Conservation (phyloP, 2,113 vertebrate genomes). For the Haemorhous mexicanus region DNA sequence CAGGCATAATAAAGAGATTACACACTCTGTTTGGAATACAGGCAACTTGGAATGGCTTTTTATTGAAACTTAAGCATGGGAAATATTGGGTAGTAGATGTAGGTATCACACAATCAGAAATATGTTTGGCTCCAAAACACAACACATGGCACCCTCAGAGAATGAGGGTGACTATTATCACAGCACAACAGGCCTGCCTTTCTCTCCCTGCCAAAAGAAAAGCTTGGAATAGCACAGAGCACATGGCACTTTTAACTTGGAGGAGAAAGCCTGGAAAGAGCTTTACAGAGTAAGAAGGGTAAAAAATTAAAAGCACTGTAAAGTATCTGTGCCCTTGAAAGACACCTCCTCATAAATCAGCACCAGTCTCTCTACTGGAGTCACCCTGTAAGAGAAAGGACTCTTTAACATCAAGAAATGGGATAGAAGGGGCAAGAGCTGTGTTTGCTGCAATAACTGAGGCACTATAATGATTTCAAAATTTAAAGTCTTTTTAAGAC, state of each 20-base stretch:
- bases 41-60: slow-evolving; percentile 28
- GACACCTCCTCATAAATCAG: not conserved
- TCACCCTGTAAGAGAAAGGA: not conserved
- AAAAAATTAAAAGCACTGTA: not conserved
- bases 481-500: not conserved
- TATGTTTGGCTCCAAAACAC: slow-evolving; percentile 25
- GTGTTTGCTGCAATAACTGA: not conserved
- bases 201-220: slow-evolving; percentile 14
- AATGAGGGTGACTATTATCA: slow-evolving; percentile 12
- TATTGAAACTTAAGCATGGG: slow-evolving; percentile 36
- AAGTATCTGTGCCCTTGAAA: not conserved
- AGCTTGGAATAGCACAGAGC: slow-evolving; percentile 17
- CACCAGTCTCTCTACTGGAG: not conserved
- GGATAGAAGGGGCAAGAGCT: not conserved
- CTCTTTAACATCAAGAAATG: not conserved
- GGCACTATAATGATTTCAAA: not conserved
- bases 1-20: slow-evolving; percentile 49
- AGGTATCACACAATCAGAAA: not conserved
- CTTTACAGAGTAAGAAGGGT: not conserved
- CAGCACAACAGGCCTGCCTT: slow-evolving; percentile 5
- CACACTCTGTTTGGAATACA: not conserved
- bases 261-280: not conserved
- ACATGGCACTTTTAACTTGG: slow-evolving; percentile 17
- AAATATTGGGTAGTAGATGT: not conserved
- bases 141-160: slow-evolving; percentile 30